phyloP scores from a whole-genome alignment of 2,113 vertebrate genomes.

The Stercorarius parasiticus region DNA sequence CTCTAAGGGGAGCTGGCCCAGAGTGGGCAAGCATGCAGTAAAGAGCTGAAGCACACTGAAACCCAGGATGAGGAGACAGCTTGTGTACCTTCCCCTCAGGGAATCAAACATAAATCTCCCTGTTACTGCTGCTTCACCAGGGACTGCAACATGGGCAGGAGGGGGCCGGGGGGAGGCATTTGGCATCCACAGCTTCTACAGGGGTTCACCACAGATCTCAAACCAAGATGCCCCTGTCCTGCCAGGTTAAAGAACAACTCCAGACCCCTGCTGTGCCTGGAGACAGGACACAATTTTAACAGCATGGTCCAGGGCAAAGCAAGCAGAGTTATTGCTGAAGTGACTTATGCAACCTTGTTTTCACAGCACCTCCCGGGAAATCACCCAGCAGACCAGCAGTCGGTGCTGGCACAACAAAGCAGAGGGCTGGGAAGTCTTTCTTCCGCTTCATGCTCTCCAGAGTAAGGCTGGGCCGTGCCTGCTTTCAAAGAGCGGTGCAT shows the following conservation, averaged over 20 bases:
- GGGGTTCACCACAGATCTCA: neutral
- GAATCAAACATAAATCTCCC: neutral
- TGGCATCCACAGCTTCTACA: neutral
- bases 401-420: neutral
- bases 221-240: neutral
- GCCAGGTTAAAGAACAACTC: neutral
- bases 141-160: neutral
- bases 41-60: neutral
- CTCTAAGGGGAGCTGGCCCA: neutral
- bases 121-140: accelerated
- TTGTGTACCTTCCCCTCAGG: neutral
- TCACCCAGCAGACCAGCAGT: accelerated
- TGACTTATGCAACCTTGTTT: neutral
- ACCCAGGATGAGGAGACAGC: neutral
- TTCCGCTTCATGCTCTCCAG: neutral
- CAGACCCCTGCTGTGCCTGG: neutral
- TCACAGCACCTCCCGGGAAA: neutral
- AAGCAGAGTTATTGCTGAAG: neutral
- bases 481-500: neutral
- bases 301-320: neutral
- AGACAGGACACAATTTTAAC: neutral
- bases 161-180: accelerated
- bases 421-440: neutral
- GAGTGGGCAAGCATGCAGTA: neutral
- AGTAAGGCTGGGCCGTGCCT: neutral